Base-by-base conservation (phyloP, 2,888 invertebrate species). In the Neria commutata region DNA sequence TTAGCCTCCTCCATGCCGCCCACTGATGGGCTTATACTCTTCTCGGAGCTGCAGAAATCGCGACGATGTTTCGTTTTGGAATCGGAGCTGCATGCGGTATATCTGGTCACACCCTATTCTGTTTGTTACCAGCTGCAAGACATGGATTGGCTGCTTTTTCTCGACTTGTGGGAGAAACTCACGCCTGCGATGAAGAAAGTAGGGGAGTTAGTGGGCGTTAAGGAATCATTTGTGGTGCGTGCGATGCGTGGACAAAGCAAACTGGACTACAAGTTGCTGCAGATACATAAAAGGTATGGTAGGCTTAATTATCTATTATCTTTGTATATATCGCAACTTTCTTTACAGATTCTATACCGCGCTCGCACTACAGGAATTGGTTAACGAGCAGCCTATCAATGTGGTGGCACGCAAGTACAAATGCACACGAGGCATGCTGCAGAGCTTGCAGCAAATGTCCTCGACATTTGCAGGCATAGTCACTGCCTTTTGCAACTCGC, bases 391-490 rank as follows among this genome's bases (percentile, higher is more conserved):
- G 26, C 89, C 95, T 3, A 84, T 99, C 51, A 85, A 85, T 56
- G 84, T 86, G 54, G 95, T 96, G 1, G 91, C 94, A n/a, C 76
- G 78, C 10, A 96, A 94, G 79, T 98, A 91, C 78, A 89, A 88
- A 68, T 93, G 94, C 73, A 89, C 90, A 56, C 88, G 96, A 54
- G 98, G 98, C 14, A 88, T 94, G 81, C 83, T 99, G 21, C 98
- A 99, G 83, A 89, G 92, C 58, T 85, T 99, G 25, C 98, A 99
- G 81, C 96, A 97, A 80, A 90, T 92, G 57, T 91, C 98, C 1
- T 91, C 98, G 33, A 95, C 95, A 33, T 98, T 97, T 86, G 96
- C 98, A 56, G 97, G 96, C 56, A 98, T 98, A 92, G 93, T 98
- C 1, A 95, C 96, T 2, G 89, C 93, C n/a, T 98, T 99, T 83